phyloP scores from a whole-genome alignment of 2,888 invertebrate species.

The Dryomyza anilis region DNA sequence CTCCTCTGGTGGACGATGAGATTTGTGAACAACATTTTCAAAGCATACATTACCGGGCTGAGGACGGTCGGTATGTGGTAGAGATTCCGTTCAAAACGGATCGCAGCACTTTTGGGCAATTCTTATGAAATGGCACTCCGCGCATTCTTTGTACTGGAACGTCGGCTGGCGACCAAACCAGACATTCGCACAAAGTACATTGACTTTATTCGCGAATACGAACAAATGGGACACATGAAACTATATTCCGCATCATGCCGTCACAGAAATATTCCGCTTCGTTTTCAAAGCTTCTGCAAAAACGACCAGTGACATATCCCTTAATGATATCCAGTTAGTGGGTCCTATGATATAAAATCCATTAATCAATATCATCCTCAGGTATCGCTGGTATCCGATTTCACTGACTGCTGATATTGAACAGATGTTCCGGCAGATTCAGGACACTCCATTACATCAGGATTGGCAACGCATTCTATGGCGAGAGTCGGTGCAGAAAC shows the following conservation, averaged over 20 bases:
- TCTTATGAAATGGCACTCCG: slow-evolving; percentile 2
- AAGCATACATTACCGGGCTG: neutral
- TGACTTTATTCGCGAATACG: slow-evolving; percentile 25
- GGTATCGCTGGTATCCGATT: slow-evolving; percentile 14
- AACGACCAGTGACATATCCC: too few relatives aligned
- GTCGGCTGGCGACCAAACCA: slow-evolving; percentile 1
- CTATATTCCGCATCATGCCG: slow-evolving; percentile 15
- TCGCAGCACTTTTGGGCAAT: slow-evolving; percentile 3
- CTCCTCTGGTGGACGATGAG: neutral
- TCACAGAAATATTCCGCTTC: slow-evolving; percentile 3
- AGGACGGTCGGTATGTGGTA: slow-evolving; percentile 3
- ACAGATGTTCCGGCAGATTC: slow-evolving; percentile 26
- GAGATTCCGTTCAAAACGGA: neutral
- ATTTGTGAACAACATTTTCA: neutral
- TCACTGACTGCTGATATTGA: slow-evolving; percentile 25
- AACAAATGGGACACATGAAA: slow-evolving; percentile 21
- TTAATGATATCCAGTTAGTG: slow-evolving; percentile 26
- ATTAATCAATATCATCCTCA: slow-evolving; percentile 14
- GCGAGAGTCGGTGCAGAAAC: slow-evolving; percentile 14
- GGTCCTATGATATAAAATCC: slow-evolving; percentile 3
- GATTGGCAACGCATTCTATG: neutral
- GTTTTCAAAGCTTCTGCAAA: too few relatives aligned
- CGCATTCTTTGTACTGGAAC: slow-evolving; percentile 16
- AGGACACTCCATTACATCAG: slow-evolving; percentile 4
- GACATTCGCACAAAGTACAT: too few relatives aligned